phyloP scores from a whole-genome alignment of 2,113 vertebrate species.

The Carassius gibelio region DNA sequence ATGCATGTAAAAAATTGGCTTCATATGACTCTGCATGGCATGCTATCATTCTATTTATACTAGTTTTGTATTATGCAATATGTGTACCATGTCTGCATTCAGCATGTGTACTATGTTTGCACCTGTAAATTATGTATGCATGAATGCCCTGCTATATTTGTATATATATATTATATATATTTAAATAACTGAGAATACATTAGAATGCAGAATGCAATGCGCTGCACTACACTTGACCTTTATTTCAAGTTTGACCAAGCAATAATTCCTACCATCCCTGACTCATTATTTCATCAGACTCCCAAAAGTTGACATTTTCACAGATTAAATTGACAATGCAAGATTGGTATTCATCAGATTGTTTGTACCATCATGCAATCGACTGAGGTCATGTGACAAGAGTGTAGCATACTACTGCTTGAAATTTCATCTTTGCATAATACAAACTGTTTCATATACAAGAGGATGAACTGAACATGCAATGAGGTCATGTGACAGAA shows the following conservation, averaged over 20 bases:
- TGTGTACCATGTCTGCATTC: not conserved
- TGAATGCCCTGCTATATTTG: not conserved
- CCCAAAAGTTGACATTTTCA: slow-evolving; percentile 7
- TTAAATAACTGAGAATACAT: not conserved
- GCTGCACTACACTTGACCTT: not conserved
- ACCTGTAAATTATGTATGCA: not conserved
- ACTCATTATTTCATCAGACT: not conserved
- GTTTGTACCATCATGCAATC: not conserved
- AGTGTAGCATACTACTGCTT: not conserved
- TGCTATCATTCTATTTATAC: not conserved
- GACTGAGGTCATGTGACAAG: not conserved
- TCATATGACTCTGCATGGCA: not conserved
- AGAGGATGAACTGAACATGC: not conserved
- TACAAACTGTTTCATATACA: not conserved
- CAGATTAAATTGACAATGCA: not conserved
- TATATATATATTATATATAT: not conserved
- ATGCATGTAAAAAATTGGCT: not conserved
- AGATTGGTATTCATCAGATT: not conserved
- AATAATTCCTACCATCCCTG: not conserved
- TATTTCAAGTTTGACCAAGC: not conserved
- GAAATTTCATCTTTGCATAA: not conserved
- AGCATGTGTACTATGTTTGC: not conserved
- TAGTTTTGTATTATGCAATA: not conserved
- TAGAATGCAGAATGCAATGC: not conserved
- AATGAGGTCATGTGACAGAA: not conserved